Evolutionary conservation across 2,888 invertebrate species (phyloP), one percentile per base, ranked within the genome.

Genomic region (Scaptomyza flava): DNA sequence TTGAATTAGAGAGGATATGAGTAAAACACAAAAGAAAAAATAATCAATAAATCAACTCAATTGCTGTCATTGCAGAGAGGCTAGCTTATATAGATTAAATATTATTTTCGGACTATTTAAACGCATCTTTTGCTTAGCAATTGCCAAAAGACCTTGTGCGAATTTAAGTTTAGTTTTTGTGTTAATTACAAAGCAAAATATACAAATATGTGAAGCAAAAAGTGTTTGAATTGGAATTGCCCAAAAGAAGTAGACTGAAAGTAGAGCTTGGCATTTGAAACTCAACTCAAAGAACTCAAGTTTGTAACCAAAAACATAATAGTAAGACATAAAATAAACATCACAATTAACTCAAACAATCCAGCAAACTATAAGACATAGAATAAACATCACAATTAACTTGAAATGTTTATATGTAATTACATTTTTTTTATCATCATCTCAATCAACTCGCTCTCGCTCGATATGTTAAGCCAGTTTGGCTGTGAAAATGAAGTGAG

Each of bases 131-230:
- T 47, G 51, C 45, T 66, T 67, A 65, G 65, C 68, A 66, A 79
- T 72, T 76, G 42, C 20, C 31, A 17, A 34, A 7, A 43, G 75
- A 52, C 81, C 81, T 81, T 85, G 77, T 65, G 74, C 66, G 75
- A 66, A 65, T 67, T 79, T 77, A 27, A 47, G 46, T 6, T 36
- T 2, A 38, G 61, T n/a, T 68, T 67, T 68, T 67, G 17, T 17
- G 70, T 70, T 83, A 78, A 81, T 83, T 73, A 61, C 63, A 46
- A 45, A 14, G 33, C 51, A 34, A 58, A 51, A 20, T 41, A 17
- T 9, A 41, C 42, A 62, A 60, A 60, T n/a, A 57, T 3, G 14
- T 14, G 8, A 8, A 8, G 38, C 17, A 41, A 11, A 33, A 31
- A 31, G 31, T 31, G 0, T 9, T 9, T 31, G 9, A 31, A 5